A percentile compares a stretch with the other conserved stretches of the same genome.
Conservation (phyloP, 2,113 vertebrate species). For the Amphiprion ocellaris region DNA sequence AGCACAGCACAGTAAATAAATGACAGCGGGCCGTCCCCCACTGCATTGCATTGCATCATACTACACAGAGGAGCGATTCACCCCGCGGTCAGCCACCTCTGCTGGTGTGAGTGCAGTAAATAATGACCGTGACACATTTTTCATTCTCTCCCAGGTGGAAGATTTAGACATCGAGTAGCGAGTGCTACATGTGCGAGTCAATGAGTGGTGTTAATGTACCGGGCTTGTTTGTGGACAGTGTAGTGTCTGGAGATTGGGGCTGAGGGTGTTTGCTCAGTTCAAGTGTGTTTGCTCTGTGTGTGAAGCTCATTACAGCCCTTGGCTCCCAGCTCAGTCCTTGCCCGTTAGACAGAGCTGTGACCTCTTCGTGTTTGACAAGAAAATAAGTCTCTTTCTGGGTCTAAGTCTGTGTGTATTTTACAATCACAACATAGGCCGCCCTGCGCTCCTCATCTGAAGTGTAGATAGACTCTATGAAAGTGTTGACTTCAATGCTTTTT, state of each 20-base stretch:
- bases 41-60: conserved; percentile 67
- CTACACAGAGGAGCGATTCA: conserved; percentile 66
- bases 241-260: conserved; percentile 24
- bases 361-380: conserved; percentile 63
- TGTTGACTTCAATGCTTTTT: conserved; percentile 38
- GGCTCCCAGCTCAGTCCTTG: conserved; percentile 53
- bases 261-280: conserved; percentile 55
- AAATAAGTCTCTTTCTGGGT: conserved; percentile 41
- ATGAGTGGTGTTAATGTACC: conserved; percentile 23
- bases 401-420: conserved; percentile 38
- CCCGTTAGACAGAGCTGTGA: conserved; percentile 63
- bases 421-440: conserved; percentile 33
- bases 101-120: conserved; percentile 65
- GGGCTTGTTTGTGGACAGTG: conserved; percentile 36
- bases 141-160: conserved; percentile 81
- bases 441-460: conserved; percentile 14
- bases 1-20: conserved; percentile 69
- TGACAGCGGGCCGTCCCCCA: conserved; percentile 44
- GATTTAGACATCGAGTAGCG: conserved; percentile 70
- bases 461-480: conserved; percentile 23
- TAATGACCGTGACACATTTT: conserved; percentile 71
- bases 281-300: conserved; percentile 57
- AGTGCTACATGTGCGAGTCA: conserved; percentile 50
- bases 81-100: conserved; percentile 70
- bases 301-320: conserved; percentile 44